Evolutionary conservation across 2,113 vertebrate genomes (phyloP), one percentile per base, ranked within the genome.

Genomic region (Felis catus): DNA sequence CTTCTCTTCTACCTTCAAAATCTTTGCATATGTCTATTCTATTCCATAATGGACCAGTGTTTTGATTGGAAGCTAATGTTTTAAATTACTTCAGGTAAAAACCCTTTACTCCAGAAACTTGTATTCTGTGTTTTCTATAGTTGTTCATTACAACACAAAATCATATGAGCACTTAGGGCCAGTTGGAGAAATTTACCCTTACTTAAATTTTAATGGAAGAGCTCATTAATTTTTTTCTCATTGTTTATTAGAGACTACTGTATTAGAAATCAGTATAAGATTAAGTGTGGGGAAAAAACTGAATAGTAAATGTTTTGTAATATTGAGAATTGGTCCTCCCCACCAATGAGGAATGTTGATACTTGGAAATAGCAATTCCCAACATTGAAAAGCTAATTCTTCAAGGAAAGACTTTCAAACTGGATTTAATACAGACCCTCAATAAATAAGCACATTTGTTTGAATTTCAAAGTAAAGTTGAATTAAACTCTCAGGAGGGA

Each of bases 381-480:
- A 65, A 76, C 82, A 85, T 55, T 68, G 27, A 80, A 12, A 68
- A 25, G 19, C 14, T 41, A 41, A 29, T 88, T 94, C 36, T 73
- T 68, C 41, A 85, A 11, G 13, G 23, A 93, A 51, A 78, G 21
- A 33, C 5, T 21, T 70, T 80, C 12, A 78, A 36, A 33, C 6
- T 23, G 2, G 7, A 6, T 36, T 8, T 80, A 23, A 41, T 48
- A 63, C 1, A 29, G 33, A 70, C 5, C 15, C 16, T 91, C 36
- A 88, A 6, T 9, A 16, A 39, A 89, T 5, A 33, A 1, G 71
- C 8, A 71, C 12, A 76, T 81, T 91, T 92, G 3, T 73, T 79
- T 82, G 39, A 84, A 79, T 95, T 94, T 91, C 73, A 83, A 93
- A 80, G 16, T 48, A n/a, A 74, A 89, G 19, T 84, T 88, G 21